These are phyloP conservation scores for Lamellibrachia columna DNA, from an alignment of 2,888 invertebrate genomes.

Conservation along the genomic window DNA sequence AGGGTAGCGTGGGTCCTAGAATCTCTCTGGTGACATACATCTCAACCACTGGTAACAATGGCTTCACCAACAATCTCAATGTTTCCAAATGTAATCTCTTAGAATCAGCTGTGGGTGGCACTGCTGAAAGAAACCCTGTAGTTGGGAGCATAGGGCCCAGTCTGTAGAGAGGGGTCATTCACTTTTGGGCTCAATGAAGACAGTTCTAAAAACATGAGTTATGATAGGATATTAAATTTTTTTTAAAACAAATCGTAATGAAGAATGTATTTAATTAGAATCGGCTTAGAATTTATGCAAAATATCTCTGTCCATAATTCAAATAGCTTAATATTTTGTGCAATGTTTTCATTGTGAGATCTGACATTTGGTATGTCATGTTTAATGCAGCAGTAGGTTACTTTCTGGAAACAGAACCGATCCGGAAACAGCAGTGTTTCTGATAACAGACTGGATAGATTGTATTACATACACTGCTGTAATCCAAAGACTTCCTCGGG, in stretches of 20 bases:
- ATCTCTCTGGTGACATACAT: not conserved
- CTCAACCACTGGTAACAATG: not conserved
- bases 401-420: not conserved
- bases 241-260: too few relatives aligned
- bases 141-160: too few relatives aligned
- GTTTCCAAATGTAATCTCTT: not conserved
- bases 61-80: not conserved
- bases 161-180: too few relatives aligned
- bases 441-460: not conserved
- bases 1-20: not conserved
- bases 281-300: too few relatives aligned
- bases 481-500: not conserved
- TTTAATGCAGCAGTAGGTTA: too few relatives aligned
- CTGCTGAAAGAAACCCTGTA: not conserved
- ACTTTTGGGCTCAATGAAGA: too few relatives aligned
- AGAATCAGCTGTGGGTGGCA: not conserved
- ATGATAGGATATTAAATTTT: too few relatives aligned
- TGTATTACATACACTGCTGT: not conserved
- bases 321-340: not conserved
- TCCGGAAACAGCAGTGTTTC: not conserved
- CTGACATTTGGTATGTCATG: too few relatives aligned
- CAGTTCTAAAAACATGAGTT: too few relatives aligned
- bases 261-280: too few relatives aligned
- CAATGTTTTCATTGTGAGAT: not conserved
- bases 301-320: not conserved